A percentile compares a stretch with the other conserved stretches of the same genome.
Evolutionary conservation across 2,888 invertebrate species (phyloP).

Genomic region (Heliconius aoede): DNA sequence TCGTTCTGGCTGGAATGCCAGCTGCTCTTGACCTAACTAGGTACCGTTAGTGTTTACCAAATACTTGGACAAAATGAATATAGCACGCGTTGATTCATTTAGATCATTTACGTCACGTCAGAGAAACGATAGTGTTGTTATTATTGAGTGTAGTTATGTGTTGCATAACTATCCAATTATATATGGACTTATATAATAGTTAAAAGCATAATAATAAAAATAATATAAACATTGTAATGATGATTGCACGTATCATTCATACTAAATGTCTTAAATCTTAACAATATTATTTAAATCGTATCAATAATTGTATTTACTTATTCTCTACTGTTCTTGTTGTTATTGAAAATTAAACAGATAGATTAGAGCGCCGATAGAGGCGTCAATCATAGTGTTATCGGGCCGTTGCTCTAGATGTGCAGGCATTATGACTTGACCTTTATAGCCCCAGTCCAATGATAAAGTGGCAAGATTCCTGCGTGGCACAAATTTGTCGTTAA

Average conservation of each 20-base stretch:
- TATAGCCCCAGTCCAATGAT: conserved; percentile 11
- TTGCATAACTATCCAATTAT: background rate
- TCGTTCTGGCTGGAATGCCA: conserved; percentile 81
- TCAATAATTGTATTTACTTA: conserved; percentile 8
- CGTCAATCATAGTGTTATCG: conserved; percentile 28
- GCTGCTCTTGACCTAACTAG: conserved; percentile 83
- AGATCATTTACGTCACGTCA: background rate
- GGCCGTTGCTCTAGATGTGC: conserved; percentile 33
- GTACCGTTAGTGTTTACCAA: conserved; percentile 55
- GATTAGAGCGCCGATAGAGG: conserved; percentile 6
- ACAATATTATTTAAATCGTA: background rate
- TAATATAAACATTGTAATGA: background rate
- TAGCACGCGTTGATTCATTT: background rate
- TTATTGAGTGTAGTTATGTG: background rate
- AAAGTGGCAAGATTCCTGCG: background rate
- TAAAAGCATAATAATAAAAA: background rate
- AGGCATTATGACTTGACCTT: background rate
- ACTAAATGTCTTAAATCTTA: background rate
- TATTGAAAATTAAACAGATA: conserved; percentile 21
- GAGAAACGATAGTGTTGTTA: background rate
- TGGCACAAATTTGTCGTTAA: background rate
- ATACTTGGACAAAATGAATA: background rate
- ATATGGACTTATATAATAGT: background rate
- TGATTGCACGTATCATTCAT: background rate
- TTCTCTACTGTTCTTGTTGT: background rate